phyloP scores from a whole-genome alignment of 2,888 invertebrate species.

The Keiferia lycopersicella region DNA sequence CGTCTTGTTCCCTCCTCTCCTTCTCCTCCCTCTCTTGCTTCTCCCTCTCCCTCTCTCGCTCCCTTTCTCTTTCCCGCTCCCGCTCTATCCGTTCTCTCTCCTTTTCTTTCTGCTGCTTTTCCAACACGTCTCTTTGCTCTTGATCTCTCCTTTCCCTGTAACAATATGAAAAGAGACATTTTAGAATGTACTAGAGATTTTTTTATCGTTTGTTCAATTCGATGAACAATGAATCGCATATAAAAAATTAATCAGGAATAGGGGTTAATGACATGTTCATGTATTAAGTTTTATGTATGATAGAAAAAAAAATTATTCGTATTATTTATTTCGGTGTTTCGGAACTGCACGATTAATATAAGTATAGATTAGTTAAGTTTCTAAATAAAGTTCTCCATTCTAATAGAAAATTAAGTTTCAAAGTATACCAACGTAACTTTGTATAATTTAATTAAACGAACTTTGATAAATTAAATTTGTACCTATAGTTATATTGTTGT shows the following conservation, averaged over 20 bases:
- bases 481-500: neutral
- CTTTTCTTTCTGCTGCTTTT: conserved; percentile 85
- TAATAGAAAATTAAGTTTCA: too few relatives aligned
- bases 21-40: conserved; percentile 79
- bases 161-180: conserved; percentile 30
- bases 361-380: too few relatives aligned
- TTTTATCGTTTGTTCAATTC: neutral
- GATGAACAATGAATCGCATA: too few relatives aligned
- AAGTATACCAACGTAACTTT: neutral
- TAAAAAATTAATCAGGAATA: too few relatives aligned
- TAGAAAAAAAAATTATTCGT: too few relatives aligned
- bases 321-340: too few relatives aligned
- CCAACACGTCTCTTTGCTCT: conserved; percentile 82
- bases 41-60: conserved; percentile 64
- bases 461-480: neutral
- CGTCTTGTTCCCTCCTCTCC: conserved; percentile 84
- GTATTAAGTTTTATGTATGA: too few relatives aligned
- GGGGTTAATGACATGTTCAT: too few relatives aligned
- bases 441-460: neutral
- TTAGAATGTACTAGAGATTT: neutral
- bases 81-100: conserved; percentile 84
- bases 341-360: too few relatives aligned
- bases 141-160: conserved; percentile 75
- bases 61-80: conserved; percentile 66
- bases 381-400: too few relatives aligned